These are phyloP conservation scores for Pseudomyrmex gracilis DNA, from an alignment of 1,140 invertebrate species.

Conservation along the genomic window DNA sequence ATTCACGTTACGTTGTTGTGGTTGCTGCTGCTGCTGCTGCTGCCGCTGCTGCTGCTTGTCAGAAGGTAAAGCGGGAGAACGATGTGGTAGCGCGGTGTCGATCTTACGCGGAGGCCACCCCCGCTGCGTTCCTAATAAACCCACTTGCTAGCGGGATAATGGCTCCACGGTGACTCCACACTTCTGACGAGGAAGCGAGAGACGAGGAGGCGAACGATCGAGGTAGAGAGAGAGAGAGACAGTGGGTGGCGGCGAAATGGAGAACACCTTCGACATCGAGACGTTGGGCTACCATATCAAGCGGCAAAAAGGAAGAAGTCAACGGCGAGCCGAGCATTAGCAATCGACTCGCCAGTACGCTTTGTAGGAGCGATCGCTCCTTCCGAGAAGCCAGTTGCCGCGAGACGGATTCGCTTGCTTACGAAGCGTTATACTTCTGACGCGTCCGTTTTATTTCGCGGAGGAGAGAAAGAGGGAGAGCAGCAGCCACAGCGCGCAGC, in stretches of 20 bases:
- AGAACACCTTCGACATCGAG: conserved; percentile 64
- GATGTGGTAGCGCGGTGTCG: conserved; percentile 72
- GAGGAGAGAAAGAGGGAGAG: background rate
- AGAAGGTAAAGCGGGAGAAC: conserved; percentile 22
- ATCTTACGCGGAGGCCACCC: conserved; percentile 79
- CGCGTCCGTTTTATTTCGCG: conserved; percentile 46
- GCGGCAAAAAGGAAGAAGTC: conserved; percentile 43
- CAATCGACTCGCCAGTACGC: conserved; percentile 46
- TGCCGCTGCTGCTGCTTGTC: conserved; percentile 46
- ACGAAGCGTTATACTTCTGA: conserved; percentile 57
- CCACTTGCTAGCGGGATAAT: conserved; percentile 83
- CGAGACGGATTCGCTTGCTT: conserved; percentile 53
- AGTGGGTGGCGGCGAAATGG: conserved; percentile 52
- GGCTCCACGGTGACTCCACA: conserved; percentile 82
- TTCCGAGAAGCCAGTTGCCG: conserved; percentile 47
- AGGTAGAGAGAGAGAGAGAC: conserved; percentile 7
- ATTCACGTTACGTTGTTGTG: conserved; percentile 69
- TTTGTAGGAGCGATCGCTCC: conserved; percentile 51
- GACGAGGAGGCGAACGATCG: conserved; percentile 19
- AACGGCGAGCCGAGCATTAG: conserved; percentile 54
- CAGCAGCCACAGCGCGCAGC: background rate
- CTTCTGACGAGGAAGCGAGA: conserved; percentile 59
- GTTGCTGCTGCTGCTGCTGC: conserved; percentile 39
- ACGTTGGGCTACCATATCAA: conserved; percentile 65
- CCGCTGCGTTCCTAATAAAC: conserved; percentile 85